These are phyloP conservation scores for Sorex maritimensis DNA, from an alignment of 2,797 vertebrate species.

Conservation along the genomic window DNA sequence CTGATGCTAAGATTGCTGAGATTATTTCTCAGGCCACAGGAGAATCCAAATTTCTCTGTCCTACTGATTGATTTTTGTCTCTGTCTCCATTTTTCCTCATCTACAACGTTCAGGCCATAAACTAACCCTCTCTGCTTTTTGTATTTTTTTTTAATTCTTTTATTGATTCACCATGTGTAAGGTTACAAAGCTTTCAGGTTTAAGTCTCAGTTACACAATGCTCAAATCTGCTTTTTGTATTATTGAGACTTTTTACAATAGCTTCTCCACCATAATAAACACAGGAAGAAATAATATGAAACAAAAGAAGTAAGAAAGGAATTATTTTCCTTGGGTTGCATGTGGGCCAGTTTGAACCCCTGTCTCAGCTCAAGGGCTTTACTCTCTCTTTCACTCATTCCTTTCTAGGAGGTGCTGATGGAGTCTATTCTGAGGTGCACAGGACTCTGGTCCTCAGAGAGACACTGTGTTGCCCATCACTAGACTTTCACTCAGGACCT, in stretches of 20 bases:
- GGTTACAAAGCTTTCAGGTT: too few relatives aligned
- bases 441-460: accelerated
- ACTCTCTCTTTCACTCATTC: neutral
- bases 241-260: neutral
- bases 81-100: neutral
- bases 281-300: neutral
- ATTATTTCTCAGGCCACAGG: neutral
- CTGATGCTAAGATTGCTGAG: neutral
- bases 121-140: neutral
- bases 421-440: neutral
- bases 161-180: too few relatives aligned
- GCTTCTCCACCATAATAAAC: neutral
- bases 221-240: neutral
- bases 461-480: neutral
- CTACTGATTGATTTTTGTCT: neutral
- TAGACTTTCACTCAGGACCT: neutral
- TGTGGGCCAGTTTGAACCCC: neutral
- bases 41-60: neutral
- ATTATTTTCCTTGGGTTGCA: neutral
- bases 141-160: too few relatives aligned
- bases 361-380: neutral
- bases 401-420: too few relatives aligned
- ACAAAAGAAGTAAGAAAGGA: neutral
- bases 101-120: neutral
- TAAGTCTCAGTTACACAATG: too few relatives aligned